Evolutionary conservation across 2,113 vertebrate genomes (phyloP).

Genomic region (Actenoides lindsayi): DNA sequence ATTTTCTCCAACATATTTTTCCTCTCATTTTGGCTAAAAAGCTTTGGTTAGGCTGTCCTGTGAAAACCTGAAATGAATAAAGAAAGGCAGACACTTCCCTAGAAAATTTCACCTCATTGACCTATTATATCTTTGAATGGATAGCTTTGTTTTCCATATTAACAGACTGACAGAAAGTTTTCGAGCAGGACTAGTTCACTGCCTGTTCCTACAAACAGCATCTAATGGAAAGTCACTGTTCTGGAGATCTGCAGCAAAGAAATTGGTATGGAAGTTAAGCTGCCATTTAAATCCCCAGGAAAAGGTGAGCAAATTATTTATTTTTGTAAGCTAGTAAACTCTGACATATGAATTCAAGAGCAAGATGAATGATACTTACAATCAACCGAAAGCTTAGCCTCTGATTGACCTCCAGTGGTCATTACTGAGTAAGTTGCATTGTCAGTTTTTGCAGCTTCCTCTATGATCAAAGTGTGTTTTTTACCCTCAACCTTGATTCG

Average conservation of each 20-base stretch:
- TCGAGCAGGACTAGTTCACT: not conserved
- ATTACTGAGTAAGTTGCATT: conserved; percentile 91
- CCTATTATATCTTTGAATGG: not conserved
- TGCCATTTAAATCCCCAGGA: not conserved
- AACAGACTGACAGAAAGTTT: not conserved
- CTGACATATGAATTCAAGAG: not conserved
- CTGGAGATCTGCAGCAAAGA: not conserved
- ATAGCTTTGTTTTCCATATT: not conserved
- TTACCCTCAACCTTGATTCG: conserved; percentile 89
- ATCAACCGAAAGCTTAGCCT: conserved; percentile 85
- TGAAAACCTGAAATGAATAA: not conserved
- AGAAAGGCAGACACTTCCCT: not conserved
- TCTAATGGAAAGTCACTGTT: not conserved
- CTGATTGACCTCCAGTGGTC: conserved; percentile 91
- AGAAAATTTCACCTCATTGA: not conserved
- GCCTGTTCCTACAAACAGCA: not conserved
- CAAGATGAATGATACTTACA: conserved; percentile 75
- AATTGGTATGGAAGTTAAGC: not conserved
- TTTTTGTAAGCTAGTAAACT: not conserved
- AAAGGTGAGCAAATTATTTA: not conserved
- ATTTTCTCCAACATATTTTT: not conserved
- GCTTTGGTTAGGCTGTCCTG: not conserved
- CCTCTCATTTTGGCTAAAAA: not conserved
- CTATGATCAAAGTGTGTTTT: conserved; percentile 91
- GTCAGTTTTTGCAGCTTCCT: conserved; percentile 90